Conservation (phyloP, 2,797 vertebrate species). For the Chrysocyon brachyurus region DNA sequence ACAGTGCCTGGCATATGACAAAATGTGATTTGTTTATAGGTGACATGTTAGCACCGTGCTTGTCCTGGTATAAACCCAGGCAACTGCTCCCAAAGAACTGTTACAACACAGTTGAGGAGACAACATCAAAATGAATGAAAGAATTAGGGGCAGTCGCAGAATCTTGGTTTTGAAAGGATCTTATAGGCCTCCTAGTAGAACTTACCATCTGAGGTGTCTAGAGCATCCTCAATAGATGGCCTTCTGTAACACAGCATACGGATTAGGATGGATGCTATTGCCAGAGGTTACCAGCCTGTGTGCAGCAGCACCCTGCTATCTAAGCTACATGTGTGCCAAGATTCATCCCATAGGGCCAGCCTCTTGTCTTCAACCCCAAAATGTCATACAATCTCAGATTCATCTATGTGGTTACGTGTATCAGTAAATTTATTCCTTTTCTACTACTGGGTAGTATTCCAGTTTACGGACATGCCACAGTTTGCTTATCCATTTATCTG, state of each 20-base stretch:
- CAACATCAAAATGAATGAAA: background rate
- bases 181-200: background rate
- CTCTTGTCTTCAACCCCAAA: background rate
- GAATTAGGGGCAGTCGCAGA: background rate
- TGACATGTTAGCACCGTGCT: background rate
- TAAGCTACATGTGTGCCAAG: background rate
- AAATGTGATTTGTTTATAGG: slow-evolving; percentile 7
- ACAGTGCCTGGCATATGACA: background rate
- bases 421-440: background rate
- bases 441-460: background rate
- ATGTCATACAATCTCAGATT: background rate
- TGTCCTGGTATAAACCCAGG: background rate
- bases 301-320: too few relatives aligned
- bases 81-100: background rate
- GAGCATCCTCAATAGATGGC: background rate
- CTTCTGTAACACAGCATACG: background rate
- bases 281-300: background rate
- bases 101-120: background rate
- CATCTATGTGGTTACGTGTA: background rate
- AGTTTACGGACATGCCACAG: too few relatives aligned
- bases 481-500: background rate
- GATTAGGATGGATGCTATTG: background rate
- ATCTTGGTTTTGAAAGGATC: background rate
- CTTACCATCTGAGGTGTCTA: background rate
- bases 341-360: background rate